Evolutionary conservation across 2,888 invertebrate species (phyloP), one percentile per base, ranked within the genome.

Genomic region (Ectropis crepuscularia): DNA sequence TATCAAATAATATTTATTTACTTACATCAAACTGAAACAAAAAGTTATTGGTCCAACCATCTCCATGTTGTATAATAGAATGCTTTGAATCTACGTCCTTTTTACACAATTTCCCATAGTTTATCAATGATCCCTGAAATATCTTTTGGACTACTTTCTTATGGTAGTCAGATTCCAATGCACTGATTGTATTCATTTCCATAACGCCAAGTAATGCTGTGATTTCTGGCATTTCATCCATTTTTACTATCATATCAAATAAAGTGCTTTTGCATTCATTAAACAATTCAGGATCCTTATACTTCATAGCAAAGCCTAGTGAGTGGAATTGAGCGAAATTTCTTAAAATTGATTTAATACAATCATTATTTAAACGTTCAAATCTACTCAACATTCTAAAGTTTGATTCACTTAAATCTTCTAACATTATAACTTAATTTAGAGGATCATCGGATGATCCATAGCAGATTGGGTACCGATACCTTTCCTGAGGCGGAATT

Each of bases 381-480:
- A 75, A 70, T 69, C 76, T 75, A 51, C 82, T 75, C 0, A 80
- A 49, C 72, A 82, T 80, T n/a, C 57, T 46, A 57, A 70, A 82
- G 41, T 73, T 67, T 5, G 59, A 58, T 1, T 66, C 69, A 2
- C 61, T 72, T 6, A 86, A 64, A 67, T 86, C 86, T 73, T 84
- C 82, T 9, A 86, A 61, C 9, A 84, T 61, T 11, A 86, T 75
- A 0, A 82, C 69, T 75, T 86, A 85, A 28, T 81, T 60, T 0
- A 75, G 74, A 28, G 66, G 65, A 58, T 79, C 78, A 0, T 53
- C 53, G 0, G 67, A 64, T 5, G 70, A 64, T 11, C 83, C 85
- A 28, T 82, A 83, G 49, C 81, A 83, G 2, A 53, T 58, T 0
- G 85, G 77, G 59, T 72, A 79, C 47, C 66, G 69, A 0, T 81